Percentiles rank a stretch among this genome's conserved stretches.
These are phyloP conservation scores for Pteromalus puparum DNA, from an alignment of 1,140 invertebrate genomes.

Conservation along the genomic window DNA sequence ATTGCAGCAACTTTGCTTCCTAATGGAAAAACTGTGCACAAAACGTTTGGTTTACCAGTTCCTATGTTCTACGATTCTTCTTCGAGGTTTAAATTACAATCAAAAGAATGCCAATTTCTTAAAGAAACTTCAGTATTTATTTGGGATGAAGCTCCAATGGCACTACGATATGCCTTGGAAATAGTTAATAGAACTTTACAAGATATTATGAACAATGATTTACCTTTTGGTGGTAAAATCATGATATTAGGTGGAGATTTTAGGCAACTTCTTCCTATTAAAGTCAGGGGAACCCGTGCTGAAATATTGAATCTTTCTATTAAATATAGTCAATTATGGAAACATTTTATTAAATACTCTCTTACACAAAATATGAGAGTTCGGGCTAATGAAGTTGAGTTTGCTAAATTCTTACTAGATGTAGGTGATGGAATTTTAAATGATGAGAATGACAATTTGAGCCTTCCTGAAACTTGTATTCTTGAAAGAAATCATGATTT, in stretches of 20 bases:
- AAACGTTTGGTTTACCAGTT: constrained; percentile 53
- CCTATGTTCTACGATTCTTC: constrained; percentile 46
- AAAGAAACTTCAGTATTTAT: constrained; percentile 48
- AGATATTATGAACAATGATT: background rate
- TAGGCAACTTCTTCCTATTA: too few relatives aligned
- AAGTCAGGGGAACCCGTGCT: too few relatives aligned
- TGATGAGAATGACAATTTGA: too few relatives aligned
- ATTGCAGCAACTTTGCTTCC: constrained; percentile 57
- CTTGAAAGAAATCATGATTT: background rate
- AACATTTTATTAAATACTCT: too few relatives aligned
- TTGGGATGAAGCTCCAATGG: constrained; percentile 61
- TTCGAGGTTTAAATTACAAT: constrained; percentile 60
- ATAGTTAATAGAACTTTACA: constrained; percentile 4
- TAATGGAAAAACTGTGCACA: constrained; percentile 54
- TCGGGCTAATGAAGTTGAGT: too few relatives aligned
- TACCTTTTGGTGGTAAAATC: too few relatives aligned
- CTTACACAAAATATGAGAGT: too few relatives aligned
- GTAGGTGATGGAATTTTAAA: too few relatives aligned
- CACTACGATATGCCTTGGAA: background rate
- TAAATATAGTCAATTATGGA: background rate
- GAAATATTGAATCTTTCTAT: constrained; percentile 41
- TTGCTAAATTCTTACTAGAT: too few relatives aligned
- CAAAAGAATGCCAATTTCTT: constrained; percentile 27
- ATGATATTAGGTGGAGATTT: too few relatives aligned
- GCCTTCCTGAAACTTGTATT: too few relatives aligned